Conservation (phyloP, 2,888 invertebrate genomes). For the Pollenia amentaria region DNA sequence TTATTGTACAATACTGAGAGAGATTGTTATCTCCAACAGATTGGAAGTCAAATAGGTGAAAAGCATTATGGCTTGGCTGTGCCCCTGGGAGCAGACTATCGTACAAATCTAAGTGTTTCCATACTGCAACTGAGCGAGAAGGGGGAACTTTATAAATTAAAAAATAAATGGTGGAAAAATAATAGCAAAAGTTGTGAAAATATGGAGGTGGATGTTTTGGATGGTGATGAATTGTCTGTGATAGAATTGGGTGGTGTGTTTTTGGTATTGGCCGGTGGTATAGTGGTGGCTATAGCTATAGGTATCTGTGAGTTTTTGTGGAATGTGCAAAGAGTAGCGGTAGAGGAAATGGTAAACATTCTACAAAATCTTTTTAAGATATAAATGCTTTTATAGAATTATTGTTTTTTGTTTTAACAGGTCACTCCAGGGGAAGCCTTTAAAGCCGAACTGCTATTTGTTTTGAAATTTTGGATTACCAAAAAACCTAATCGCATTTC, state of each 20-base stretch:
- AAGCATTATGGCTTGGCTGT: slow-evolving; percentile 98
- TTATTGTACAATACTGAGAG: slow-evolving; percentile 95
- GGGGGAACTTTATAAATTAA: slow-evolving; percentile 91
- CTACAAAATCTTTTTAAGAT: not conserved
- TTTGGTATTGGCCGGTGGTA: slow-evolving; percentile 91
- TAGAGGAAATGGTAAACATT: slow-evolving; percentile 88
- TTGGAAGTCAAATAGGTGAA: slow-evolving; percentile 92
- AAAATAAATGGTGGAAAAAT: slow-evolving; percentile 96
- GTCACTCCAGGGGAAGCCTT: slow-evolving; percentile 89
- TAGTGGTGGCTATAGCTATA: slow-evolving; percentile 89
- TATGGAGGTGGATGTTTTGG: slow-evolving; percentile 74
- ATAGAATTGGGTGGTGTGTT: slow-evolving; percentile 96
- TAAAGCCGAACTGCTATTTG: slow-evolving; percentile 89
- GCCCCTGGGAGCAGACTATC: slow-evolving; percentile 92
- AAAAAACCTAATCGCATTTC: slow-evolving; percentile 88
- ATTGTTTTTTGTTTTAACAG: slow-evolving; percentile 83
- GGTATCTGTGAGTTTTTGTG: slow-evolving; percentile 94
- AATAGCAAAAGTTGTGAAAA: slow-evolving; percentile 85
- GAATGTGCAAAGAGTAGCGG: slow-evolving; percentile 92
- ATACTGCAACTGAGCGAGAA: slow-evolving; percentile 96
- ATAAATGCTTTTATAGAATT: not conserved
- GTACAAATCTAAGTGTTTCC: slow-evolving; percentile 93
- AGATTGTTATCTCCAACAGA: slow-evolving; percentile 91
- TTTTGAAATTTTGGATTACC: slow-evolving; percentile 89
- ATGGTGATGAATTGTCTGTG: slow-evolving; percentile 83